A percentile compares a stretch with the other conserved stretches of the same genome.
These are phyloP conservation scores for Gambusia affinis DNA, from an alignment of 2,113 vertebrate genomes.

Conservation along the genomic window DNA sequence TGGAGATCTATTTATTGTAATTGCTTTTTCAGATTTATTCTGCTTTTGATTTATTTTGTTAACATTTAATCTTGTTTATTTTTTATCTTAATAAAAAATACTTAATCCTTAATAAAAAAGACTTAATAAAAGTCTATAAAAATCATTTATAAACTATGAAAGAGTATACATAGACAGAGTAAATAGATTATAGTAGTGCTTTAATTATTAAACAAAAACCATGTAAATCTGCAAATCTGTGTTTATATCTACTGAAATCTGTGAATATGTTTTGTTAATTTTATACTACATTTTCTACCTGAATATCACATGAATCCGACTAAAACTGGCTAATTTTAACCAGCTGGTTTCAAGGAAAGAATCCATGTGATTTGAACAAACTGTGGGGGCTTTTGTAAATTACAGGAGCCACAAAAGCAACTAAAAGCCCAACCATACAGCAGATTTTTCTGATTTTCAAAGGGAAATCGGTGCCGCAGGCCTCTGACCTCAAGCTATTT, in stretches of 20 bases:
- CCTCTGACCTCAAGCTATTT: slow-evolving; percentile 67
- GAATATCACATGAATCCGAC: background rate
- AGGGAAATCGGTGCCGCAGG: slow-evolving; percentile 39
- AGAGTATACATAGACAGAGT: too few relatives aligned
- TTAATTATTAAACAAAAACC: background rate
- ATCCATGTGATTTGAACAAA: slow-evolving; percentile 5
- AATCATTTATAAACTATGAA: too few relatives aligned
- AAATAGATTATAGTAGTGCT: too few relatives aligned
- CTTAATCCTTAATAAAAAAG: too few relatives aligned
- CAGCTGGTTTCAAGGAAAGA: slow-evolving; percentile 2
- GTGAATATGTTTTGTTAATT: background rate
- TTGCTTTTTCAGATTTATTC: too few relatives aligned
- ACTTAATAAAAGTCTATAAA: too few relatives aligned
- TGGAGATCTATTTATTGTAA: too few relatives aligned
- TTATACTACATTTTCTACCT: background rate
- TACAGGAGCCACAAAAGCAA: background rate
- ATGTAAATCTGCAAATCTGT: background rate
- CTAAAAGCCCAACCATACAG: slow-evolving; percentile 21
- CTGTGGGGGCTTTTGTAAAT: slow-evolving; percentile 10
- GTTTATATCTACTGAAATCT: background rate
- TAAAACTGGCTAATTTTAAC: background rate
- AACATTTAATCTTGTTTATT: too few relatives aligned
- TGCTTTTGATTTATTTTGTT: too few relatives aligned
- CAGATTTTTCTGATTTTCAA: slow-evolving; percentile 41
- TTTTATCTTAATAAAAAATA: too few relatives aligned